A percentile compares a stretch with the other conserved stretches of the same genome.
Evolutionary conservation across 2,797 vertebrate species (phyloP).

Genomic region (Sylvilagus floridanus): DNA sequence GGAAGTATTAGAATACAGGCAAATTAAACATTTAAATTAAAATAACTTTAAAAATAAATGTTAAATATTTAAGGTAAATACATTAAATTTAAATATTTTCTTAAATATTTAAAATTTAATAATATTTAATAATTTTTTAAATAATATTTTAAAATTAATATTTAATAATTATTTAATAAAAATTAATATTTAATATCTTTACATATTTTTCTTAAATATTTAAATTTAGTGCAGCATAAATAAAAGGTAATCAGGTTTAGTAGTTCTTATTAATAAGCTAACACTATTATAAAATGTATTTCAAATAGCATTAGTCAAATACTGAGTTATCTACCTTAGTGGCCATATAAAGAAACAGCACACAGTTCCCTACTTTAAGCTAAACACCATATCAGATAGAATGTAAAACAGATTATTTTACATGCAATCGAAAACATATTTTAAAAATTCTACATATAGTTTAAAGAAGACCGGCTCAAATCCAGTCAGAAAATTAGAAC

Average conservation of each 20-base stretch:
- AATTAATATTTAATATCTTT: neutral
- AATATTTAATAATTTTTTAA: neutral
- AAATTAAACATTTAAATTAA: constrained; percentile 46
- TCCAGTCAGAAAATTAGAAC: neutral
- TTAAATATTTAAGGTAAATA: neutral
- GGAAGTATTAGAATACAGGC: neutral
- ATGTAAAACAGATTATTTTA: neutral
- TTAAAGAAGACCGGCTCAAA: neutral
- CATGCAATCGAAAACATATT: neutral
- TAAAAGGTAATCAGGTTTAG: neutral
- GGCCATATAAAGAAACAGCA: neutral
- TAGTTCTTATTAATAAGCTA: constrained; percentile 17
- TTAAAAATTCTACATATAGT: neutral
- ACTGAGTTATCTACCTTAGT: neutral
- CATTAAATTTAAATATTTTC: neutral
- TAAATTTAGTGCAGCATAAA: neutral
- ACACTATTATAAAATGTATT: neutral
- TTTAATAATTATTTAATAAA: no score
- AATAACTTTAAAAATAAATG: neutral
- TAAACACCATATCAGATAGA: neutral
- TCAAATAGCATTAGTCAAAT: neutral
- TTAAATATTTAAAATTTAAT: neutral
- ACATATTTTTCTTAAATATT: neutral
- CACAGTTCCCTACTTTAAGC: neutral
- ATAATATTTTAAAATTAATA: no score